phyloP scores from a whole-genome alignment of 30 jellyfish, hydroid and myxozoan genomes.

The Hydra vulgaris region DNA sequence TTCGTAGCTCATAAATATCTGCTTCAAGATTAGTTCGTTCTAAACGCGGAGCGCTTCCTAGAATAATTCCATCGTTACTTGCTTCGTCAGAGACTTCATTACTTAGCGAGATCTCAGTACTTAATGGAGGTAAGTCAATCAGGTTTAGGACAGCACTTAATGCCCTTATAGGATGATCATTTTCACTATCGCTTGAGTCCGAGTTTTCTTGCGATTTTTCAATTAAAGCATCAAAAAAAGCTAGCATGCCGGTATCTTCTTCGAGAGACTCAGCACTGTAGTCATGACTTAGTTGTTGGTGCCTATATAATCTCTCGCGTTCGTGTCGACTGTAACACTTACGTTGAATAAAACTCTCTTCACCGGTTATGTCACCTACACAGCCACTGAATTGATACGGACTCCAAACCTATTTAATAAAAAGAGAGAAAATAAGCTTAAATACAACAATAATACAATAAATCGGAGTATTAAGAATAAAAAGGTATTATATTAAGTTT shows the following conservation, averaged over 20 bases:
- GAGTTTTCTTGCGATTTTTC: conserved; percentile 65
- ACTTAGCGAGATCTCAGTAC: not conserved
- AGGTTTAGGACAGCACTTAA: not conserved
- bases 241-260: conserved; percentile 89
- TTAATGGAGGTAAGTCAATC: not conserved
- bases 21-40: not conserved
- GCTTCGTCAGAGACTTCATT: not conserved
- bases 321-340: conserved; percentile 49
- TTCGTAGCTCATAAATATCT: not conserved
- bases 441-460: too few species aligned
- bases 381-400: conserved; percentile 64
- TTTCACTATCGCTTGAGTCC: conserved; percentile 37
- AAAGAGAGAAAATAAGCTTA: too few species aligned
- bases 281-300: conserved; percentile 62
- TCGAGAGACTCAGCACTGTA: conserved; percentile 53
- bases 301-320: not conserved
- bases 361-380: conserved; percentile 47
- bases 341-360: conserved; percentile 34
- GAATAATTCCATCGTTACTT: not conserved
- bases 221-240: conserved; percentile 73
- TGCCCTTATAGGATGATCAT: conserved; percentile 44
- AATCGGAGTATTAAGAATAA: not conserved
- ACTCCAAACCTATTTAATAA: conserved; percentile 67
- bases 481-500: not conserved
- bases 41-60: not conserved